Evolutionary conservation across 2,888 invertebrate species (phyloP), one percentile per base, ranked within the genome.

Genomic region (Thalpophila matura): DNA sequence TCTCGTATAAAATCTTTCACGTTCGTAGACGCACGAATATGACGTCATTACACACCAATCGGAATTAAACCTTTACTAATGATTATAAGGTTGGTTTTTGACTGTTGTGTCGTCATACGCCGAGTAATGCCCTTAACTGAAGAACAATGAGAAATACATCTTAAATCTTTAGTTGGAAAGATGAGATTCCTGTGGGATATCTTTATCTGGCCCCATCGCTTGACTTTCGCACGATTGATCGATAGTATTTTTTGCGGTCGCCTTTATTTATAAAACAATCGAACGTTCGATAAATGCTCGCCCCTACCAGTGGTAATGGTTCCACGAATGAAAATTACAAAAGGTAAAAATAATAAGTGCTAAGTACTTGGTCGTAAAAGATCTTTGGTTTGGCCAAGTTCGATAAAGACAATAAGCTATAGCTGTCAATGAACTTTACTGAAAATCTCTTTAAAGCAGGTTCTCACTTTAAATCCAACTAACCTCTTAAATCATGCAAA

Each of bases 191-290:
- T 54, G 43, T 80, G 77, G 58, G 38, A 59, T 55, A 51, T 74
- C 70, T 84, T 86, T 92, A 93, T 93, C 93, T 83, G 83, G 77
- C 67, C 77, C 80, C 89, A 93, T 94, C 93, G 87, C 86, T 86
- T 88, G 93, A 88, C 91, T 92, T 94, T 94, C 94, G 94, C 94
- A 92, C 94, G 94, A 94, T 95, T 95, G 95, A 95, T 95, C 92
- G 94, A 93, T 95, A 93, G 94, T 92, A 91, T 93, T 95, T 95
- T 95, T 95, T 95, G 94, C 91, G 85, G 85, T 81, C 65, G 83
- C 88, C 89, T 93, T 92, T 94, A 94, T 94, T 94, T 94, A 94
- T 94, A 95, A 95, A 94, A 95, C 94, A 95, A 94, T 95, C 90
- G 94, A 91, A 91, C 89, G 89, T 90, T 89, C 91, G 89, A 92